phyloP scores from a whole-genome alignment of 2,888 invertebrate species.

The Drosophila meridiana region DNA sequence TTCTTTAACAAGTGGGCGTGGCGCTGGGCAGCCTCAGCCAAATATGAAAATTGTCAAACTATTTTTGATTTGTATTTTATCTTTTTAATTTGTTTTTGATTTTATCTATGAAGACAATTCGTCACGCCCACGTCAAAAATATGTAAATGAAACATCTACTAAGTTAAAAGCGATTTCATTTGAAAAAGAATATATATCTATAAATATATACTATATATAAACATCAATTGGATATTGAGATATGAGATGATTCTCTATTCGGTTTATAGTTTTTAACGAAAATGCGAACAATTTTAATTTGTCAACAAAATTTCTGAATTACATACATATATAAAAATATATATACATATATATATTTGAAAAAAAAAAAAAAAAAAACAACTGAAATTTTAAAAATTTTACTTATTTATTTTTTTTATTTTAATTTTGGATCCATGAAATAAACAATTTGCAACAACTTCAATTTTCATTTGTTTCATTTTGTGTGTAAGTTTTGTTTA shows the following conservation, averaged over 20 bases:
- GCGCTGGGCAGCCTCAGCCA: slow-evolving; percentile 3
- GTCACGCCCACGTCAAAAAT: slow-evolving; percentile 28
- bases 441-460: slow-evolving; percentile 49
- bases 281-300: slow-evolving; percentile 63
- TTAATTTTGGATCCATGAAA: slow-evolving; percentile 33
- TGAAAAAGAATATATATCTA: not conserved
- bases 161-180: slow-evolving; percentile 12
- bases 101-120: not conserved
- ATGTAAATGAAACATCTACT: slow-evolving; percentile 6
- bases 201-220: not conserved
- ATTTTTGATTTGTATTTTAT: slow-evolving; percentile 4
- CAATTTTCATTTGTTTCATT: slow-evolving; percentile 45
- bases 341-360: not conserved
- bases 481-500: slow-evolving; percentile 13
- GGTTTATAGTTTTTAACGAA: slow-evolving; percentile 27
- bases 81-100: slow-evolving; percentile 21
- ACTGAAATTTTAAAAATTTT: slow-evolving; percentile 38
- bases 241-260: slow-evolving; percentile 24
- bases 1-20: slow-evolving; percentile 16
- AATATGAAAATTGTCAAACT: not conserved
- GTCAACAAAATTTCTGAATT: slow-evolving; percentile 41
- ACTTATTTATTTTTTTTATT: slow-evolving; percentile 18
- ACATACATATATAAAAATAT: slow-evolving; percentile 2
- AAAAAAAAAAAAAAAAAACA: not conserved
- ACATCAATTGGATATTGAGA: slow-evolving; percentile 7